Percentiles rank a stretch among this genome's conserved stretches.
Conservation (phyloP, 2,888 invertebrate species). For the Baronia brevicornis region DNA sequence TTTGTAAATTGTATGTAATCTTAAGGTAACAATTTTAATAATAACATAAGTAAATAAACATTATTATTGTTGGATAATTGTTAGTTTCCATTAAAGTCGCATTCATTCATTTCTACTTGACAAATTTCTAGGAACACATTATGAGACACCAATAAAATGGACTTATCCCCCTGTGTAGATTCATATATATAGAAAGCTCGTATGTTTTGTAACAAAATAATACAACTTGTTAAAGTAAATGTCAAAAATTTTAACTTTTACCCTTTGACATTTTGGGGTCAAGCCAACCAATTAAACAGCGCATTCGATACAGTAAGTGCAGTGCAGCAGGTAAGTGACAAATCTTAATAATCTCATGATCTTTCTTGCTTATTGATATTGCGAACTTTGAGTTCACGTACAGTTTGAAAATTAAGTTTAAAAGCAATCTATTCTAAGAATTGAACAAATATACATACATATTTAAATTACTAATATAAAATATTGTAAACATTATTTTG, state of each 20-base stretch:
- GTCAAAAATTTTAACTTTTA: slow-evolving; percentile 12
- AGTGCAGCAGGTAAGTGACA: slow-evolving; percentile 13
- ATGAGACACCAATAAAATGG: neutral
- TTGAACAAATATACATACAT: too few relatives aligned
- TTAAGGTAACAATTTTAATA: too few relatives aligned
- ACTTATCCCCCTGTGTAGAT: slow-evolving; percentile 4
- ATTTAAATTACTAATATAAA: too few relatives aligned
- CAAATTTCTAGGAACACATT: too few relatives aligned
- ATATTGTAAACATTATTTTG: too few relatives aligned
- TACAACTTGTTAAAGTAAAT: slow-evolving; percentile 14
- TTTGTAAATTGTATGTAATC: slow-evolving; percentile 6
- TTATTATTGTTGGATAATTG: too few relatives aligned
- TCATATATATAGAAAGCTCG: too few relatives aligned
- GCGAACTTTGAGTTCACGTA: slow-evolving; percentile 4
- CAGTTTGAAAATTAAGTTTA: too few relatives aligned
- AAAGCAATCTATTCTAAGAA: too few relatives aligned
- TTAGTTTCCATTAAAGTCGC: too few relatives aligned
- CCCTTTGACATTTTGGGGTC: slow-evolving; percentile 15
- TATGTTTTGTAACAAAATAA: slow-evolving; percentile 9
- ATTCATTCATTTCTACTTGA: too few relatives aligned
- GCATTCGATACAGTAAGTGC: slow-evolving; percentile 14
- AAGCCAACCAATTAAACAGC: slow-evolving; percentile 13
- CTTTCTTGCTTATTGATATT: slow-evolving; percentile 3
- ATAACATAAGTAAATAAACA: too few relatives aligned
- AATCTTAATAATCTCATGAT: slow-evolving; percentile 13